Percentiles rank a stretch among this genome's conserved stretches.
phyloP scores from a whole-genome alignment of 2,113 vertebrate genomes.

The Conger conger region DNA sequence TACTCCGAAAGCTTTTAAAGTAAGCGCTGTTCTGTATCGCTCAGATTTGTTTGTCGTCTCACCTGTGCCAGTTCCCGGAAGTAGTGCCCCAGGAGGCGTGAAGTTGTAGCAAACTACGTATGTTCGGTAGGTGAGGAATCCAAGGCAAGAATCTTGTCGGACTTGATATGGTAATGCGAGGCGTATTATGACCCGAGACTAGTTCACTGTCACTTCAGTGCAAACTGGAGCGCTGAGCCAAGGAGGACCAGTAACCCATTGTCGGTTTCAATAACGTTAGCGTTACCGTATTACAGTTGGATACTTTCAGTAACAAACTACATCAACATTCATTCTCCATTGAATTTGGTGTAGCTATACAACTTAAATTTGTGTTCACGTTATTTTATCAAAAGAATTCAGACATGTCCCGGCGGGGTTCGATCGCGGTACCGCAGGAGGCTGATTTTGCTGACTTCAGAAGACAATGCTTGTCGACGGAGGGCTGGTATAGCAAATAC shows the following conservation, averaged over 20 bases:
- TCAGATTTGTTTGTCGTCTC: constrained; percentile 15
- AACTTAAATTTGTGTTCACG: not conserved
- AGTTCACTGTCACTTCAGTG: constrained; percentile 1
- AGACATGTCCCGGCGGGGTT: constrained; percentile 44
- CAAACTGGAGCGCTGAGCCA: not conserved
- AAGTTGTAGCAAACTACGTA: not conserved
- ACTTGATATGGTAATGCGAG: constrained; percentile 43
- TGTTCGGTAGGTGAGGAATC: constrained; percentile 54
- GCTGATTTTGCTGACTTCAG: constrained; percentile 63
- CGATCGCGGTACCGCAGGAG: constrained; percentile 61
- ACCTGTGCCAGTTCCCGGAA: constrained; percentile 55
- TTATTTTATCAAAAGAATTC: not conserved
- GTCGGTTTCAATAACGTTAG: not conserved
- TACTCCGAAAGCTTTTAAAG: not conserved
- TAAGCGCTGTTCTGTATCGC: too few species aligned
- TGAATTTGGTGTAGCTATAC: not conserved
- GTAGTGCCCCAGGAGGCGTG: constrained; percentile 32
- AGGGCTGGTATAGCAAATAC: constrained; percentile 69
- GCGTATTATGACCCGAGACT: constrained; percentile 22
- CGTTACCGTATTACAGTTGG: not conserved
- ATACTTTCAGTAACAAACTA: not conserved
- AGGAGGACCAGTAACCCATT: not conserved
- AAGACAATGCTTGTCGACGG: constrained; percentile 61
- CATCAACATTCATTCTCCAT: not conserved
- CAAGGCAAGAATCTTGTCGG: constrained; percentile 55